Percentiles rank a stretch among this genome's conserved stretches.
Conservation (phyloP, 2,888 invertebrate species). For the Tillus elongatus region DNA sequence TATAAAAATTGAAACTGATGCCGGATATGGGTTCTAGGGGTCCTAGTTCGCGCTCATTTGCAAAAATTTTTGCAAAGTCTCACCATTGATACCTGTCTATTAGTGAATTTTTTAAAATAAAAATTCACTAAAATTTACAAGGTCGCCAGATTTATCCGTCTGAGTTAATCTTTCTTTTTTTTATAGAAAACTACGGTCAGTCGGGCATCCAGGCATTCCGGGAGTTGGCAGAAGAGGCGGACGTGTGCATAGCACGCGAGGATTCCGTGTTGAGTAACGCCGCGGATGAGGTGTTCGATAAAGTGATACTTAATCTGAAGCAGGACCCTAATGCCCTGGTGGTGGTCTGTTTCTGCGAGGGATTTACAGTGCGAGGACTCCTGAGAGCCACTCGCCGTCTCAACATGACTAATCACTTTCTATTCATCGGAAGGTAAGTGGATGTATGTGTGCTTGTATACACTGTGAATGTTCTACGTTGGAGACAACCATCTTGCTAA, state of each 20-base stretch:
- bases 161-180: too few species aligned
- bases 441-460: too few species aligned
- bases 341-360: constrained; percentile 73
- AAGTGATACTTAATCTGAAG: constrained; percentile 47
- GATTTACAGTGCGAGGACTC: constrained; percentile 57
- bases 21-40: too few species aligned
- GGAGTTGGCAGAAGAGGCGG: constrained; percentile 54
- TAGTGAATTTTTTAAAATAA: too few species aligned
- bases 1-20: too few species aligned
- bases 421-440: constrained; percentile 57
- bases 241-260: constrained; percentile 63
- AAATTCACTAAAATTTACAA: too few species aligned
- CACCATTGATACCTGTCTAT: too few species aligned
- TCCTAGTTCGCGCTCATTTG: too few species aligned
- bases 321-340: constrained; percentile 50
- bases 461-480: too few species aligned
- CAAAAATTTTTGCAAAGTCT: too few species aligned
- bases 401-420: constrained; percentile 50
- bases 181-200: constrained; percentile 66
- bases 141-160: too few species aligned
- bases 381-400: constrained; percentile 51
- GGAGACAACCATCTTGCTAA: too few species aligned
- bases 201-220: constrained; percentile 67
- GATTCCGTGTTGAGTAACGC: constrained; percentile 55
- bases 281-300: constrained; percentile 48